Conservation (phyloP, 2,888 invertebrate genomes). For the Aspidapion aeneum region DNA sequence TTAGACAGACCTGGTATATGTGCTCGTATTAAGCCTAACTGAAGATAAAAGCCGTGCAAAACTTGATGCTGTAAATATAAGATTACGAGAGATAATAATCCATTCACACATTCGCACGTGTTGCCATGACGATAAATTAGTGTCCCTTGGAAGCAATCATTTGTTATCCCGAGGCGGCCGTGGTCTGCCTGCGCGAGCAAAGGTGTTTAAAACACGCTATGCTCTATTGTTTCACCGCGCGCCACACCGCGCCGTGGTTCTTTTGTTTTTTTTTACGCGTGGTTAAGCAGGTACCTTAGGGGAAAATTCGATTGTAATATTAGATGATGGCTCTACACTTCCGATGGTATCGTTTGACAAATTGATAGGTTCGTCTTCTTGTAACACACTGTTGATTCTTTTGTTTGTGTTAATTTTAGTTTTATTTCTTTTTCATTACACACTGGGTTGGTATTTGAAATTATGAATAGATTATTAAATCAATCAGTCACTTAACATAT, state of each 20-base stretch:
- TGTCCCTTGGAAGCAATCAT: background rate
- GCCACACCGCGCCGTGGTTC: background rate
- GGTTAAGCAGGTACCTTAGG: background rate
- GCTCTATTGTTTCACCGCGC: background rate
- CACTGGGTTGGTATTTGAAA: too few species aligned
- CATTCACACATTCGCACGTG: background rate
- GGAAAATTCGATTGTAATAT: background rate
- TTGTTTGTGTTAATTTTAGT: too few species aligned
- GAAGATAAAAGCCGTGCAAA: background rate
- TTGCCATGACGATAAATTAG: background rate
- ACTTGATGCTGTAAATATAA: background rate
- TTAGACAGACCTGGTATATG: too few species aligned
- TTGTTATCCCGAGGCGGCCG: background rate
- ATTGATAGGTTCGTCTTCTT: background rate
- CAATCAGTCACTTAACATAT: too few species aligned
- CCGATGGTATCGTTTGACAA: background rate
- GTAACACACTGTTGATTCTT: too few species aligned
- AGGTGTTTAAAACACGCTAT: background rate
- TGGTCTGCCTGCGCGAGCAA: background rate
- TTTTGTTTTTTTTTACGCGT: background rate
- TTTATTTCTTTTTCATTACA: too few species aligned
- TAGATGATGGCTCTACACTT: background rate
- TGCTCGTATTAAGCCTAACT: too few species aligned
- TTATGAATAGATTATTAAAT: too few species aligned
- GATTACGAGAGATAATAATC: background rate